phyloP scores from a whole-genome alignment of 23 tunicate genomes.

The Styela plicata region DNA sequence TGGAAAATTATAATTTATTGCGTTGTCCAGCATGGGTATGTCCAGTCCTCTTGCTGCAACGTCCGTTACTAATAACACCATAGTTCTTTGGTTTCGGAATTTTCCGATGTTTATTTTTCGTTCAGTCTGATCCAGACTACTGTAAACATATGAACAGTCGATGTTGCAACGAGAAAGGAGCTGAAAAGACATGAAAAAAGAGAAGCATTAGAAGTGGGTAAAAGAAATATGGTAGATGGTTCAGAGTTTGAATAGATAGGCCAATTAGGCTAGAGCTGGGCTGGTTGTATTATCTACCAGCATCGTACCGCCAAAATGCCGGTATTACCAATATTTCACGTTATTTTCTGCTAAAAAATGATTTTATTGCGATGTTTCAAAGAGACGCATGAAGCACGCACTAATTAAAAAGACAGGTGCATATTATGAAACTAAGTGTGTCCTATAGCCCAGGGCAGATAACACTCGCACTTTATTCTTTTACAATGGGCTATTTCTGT shows the following conservation, averaged over 20 bases:
- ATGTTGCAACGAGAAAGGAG: slow-evolving; percentile 41
- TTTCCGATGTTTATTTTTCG: slow-evolving; percentile 75
- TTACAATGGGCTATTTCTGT: too few species aligned
- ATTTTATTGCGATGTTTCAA: too few species aligned
- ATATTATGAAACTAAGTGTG: too few species aligned
- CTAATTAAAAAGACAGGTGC: too few species aligned
- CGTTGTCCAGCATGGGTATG: slow-evolving; percentile 96
- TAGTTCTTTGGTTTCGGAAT: slow-evolving; percentile 66
- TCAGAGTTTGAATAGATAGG: not conserved
- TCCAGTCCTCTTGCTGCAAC: slow-evolving; percentile 98
- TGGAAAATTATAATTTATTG: slow-evolving; percentile 83
- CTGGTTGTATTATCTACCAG: too few species aligned
- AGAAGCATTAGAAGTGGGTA: not conserved
- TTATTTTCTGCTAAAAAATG: too few species aligned
- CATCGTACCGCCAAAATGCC: too few species aligned
- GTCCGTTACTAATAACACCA: slow-evolving; percentile 79
- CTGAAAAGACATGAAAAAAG: slow-evolving; percentile 29
- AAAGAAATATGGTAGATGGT: not conserved
- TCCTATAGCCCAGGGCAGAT: too few species aligned
- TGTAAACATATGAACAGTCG: slow-evolving; percentile 73
- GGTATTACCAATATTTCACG: too few species aligned
- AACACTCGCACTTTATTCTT: too few species aligned
- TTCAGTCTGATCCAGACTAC: slow-evolving; percentile 90
- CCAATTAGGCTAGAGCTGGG: too few species aligned
- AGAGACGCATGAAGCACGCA: too few species aligned